Evolutionary conservation across 2,797 vertebrate genomes (phyloP).

Genomic region (Characodon lateralis): DNA sequence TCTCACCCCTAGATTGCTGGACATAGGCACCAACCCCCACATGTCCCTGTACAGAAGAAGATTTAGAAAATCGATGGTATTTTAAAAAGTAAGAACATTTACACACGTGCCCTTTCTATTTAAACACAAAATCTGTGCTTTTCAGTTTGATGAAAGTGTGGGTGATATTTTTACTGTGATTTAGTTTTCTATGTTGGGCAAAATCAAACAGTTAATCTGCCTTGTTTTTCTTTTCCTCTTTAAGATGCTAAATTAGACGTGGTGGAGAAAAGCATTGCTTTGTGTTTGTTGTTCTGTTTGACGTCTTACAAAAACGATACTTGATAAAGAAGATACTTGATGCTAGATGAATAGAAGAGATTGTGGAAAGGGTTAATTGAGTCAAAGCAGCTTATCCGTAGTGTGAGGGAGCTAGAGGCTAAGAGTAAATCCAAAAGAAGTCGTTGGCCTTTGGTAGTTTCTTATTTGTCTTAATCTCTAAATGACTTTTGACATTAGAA

Average conservation of each 20-base stretch:
- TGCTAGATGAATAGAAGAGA: conserved; percentile 31
- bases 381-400: conserved; percentile 3
- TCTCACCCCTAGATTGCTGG: no score
- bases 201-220: conserved; percentile 30
- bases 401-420: conserved; percentile 24
- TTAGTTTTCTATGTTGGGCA: conserved; percentile 3
- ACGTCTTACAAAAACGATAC: conserved; percentile 49
- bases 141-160: no score
- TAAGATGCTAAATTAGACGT: conserved; percentile 29
- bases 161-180: no score
- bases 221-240: conserved; percentile 31
- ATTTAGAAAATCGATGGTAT: no score
- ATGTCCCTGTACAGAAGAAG: no score
- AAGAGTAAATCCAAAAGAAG: conserved; percentile 24
- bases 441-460: conserved; percentile 14
- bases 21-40: no score
- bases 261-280: conserved; percentile 13
- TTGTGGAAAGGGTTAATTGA: conserved; percentile 7
- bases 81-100: no score
- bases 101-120: no score
- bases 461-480: conserved; percentile 14
- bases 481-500: not conserved
- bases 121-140: no score
- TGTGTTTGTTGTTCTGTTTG: conserved; percentile 15
- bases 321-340: conserved; percentile 26